Evolutionary conservation across 2,113 vertebrate genomes (phyloP).

Genomic region (Clarias gariepinus): DNA sequence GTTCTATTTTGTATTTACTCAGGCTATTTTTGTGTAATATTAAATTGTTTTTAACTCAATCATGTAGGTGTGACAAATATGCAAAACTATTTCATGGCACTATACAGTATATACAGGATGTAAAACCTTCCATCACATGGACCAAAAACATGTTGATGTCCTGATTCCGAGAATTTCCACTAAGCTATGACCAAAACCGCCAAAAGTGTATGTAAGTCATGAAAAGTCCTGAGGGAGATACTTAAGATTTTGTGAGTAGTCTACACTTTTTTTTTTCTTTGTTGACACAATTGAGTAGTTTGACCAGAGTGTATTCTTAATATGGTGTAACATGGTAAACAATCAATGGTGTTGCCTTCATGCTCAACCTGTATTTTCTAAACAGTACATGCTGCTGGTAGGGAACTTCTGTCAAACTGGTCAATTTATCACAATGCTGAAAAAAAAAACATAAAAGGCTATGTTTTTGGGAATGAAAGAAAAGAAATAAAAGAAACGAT

Average conservation of each 20-base stretch:
- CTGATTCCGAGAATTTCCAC: conserved; percentile 24
- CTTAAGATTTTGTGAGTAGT: not conserved
- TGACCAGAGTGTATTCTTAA: not conserved
- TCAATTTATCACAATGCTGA: not conserved
- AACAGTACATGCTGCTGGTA: conserved; percentile 12
- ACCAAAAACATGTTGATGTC: not conserved
- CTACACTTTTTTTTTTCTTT: not conserved
- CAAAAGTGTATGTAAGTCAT: not conserved
- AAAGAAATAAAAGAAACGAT: not conserved
- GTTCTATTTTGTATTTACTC: too few species aligned
- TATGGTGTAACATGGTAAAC: not conserved
- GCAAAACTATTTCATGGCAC: too few species aligned
- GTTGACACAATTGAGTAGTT: conserved; percentile 21
- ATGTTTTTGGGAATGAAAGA: not conserved
- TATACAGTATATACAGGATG: not conserved
- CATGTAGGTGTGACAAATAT: too few species aligned
- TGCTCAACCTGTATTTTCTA: not conserved
- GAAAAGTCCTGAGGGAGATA: not conserved
- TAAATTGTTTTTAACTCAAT: too few species aligned
- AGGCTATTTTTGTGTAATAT: too few species aligned
- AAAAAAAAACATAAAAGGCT: not conserved
- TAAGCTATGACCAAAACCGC: not conserved
- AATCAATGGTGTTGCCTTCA: conserved; percentile 12
- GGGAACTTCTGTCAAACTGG: not conserved
- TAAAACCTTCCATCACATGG: not conserved